A percentile compares a stretch with the other conserved stretches of the same genome.
phyloP scores from a whole-genome alignment of 2,113 vertebrate genomes.

The Colinus virginianus region DNA sequence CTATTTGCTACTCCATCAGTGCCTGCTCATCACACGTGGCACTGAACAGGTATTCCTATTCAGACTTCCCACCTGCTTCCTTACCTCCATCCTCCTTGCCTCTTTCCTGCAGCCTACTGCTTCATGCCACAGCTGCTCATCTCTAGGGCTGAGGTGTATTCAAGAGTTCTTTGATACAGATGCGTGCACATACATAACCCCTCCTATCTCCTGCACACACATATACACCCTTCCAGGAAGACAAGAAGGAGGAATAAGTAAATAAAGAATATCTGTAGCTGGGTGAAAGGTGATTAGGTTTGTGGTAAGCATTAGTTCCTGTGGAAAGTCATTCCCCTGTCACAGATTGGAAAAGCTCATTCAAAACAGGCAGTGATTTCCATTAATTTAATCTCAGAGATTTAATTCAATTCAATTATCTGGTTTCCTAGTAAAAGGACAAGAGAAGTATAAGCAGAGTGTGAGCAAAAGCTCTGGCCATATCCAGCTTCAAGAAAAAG shows the following conservation, averaged over 20 bases:
- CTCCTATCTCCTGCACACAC: neutral
- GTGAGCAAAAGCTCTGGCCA: neutral
- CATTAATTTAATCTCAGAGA: neutral
- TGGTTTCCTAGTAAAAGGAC: neutral
- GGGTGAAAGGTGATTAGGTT: neutral
- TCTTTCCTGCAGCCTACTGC: neutral
- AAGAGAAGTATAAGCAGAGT: neutral
- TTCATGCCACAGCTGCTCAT: neutral
- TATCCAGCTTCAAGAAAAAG: neutral
- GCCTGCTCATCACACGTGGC: neutral
- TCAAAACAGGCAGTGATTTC: neutral
- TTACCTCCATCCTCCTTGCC: rapidly evolving
- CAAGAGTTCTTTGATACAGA: neutral
- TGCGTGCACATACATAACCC: neutral
- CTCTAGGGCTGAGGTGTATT: neutral
- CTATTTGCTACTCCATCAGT: neutral
- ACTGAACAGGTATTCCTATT: neutral
- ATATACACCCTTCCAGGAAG: neutral
- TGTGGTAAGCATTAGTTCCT: neutral
- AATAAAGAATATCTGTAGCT: neutral
- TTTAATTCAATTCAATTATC: neutral
- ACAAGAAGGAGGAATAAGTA: neutral
- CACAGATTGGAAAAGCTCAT: neutral
- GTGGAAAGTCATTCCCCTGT: neutral
- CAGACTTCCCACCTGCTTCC: neutral